Percentiles rank a stretch among this genome's conserved stretches.
phyloP scores from a whole-genome alignment of 2,888 invertebrate species.

The Masnerella sp. region DNA sequence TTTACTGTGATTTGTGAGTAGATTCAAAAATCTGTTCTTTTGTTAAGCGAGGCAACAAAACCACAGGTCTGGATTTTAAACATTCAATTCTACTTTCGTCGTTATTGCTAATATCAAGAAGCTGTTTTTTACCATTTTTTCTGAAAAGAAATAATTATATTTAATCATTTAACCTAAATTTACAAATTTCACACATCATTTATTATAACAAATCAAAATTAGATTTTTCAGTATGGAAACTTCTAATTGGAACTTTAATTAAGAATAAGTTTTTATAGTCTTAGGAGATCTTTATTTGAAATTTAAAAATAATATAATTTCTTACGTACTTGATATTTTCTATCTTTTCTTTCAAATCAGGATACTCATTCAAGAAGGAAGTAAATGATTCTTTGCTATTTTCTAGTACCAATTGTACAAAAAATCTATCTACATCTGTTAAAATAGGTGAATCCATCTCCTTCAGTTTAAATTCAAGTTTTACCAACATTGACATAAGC shows the following conservation, averaged over 20 bases:
- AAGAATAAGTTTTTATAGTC: too few species aligned
- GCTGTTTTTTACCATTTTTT: conserved; percentile 55
- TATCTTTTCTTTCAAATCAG: conserved; percentile 69
- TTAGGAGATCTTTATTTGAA: too few species aligned
- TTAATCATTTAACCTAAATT: too few species aligned
- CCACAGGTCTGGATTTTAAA: neutral
- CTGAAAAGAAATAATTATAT: conserved; percentile 47
- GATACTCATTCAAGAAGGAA: conserved; percentile 70
- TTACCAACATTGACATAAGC: conserved; percentile 83
- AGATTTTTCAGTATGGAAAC: too few species aligned
- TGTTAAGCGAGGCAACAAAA: neutral
- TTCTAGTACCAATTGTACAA: conserved; percentile 79
- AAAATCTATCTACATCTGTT: conserved; percentile 78
- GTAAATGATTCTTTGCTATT: conserved; percentile 78
- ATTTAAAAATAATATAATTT: too few species aligned
- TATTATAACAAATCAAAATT: too few species aligned
- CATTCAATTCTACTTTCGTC: conserved; percentile 5
- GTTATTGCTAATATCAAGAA: conserved; percentile 7
- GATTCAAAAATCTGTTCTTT: conserved; percentile 46
- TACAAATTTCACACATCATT: neutral
- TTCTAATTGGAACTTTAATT: too few species aligned
- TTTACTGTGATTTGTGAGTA: conserved; percentile 51
- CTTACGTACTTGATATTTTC: conserved; percentile 34
- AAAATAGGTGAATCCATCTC: conserved; percentile 76
- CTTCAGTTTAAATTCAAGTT: conserved; percentile 81